Base-by-base conservation (phyloP, 2,113 vertebrate species). In the Rhadina sibilatrix region DNA sequence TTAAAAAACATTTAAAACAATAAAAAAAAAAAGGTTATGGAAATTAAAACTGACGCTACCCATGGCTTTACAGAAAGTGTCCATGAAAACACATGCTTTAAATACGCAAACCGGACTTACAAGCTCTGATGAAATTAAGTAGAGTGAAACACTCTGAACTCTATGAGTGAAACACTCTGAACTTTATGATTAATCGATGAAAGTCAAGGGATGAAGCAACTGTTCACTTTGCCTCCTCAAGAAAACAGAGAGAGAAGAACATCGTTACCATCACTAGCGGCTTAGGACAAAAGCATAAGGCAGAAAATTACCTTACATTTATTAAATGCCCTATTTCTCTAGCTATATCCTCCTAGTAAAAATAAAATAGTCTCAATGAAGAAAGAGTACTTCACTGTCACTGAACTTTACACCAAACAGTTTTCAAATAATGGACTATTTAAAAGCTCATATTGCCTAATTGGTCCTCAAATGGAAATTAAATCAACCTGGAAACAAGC, bases 81-180 rank as follows among this genome's bases (percentile, higher is more conserved):
- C 38, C 37, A 70, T 30, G 22, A 78, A 89, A 85, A 66, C 37
- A 83, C 37, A 71, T 3, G 8, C 31, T 87, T 85, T 83, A 77
- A 90, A 89, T 64, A 49, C 22, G 25, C 47, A 70, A 90, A 77
- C 42, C 8, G 1, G 88, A 83, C 35, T 59, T 83, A 80, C 61
- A 80, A 96, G 54, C 47, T 88, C 28, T 94, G 47, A 35, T 87
- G 71, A 95, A 96, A 94, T 86, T 79, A 42, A 50, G 33, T 24
- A 44, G 63, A 66, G 38, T 61, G 63, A 96, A 88, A 60, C 59
- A 70, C 63, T n/a, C 42, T 68, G 35, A 87, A 81, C 86, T 72
- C 65, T 57, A 8, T 42, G 57, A 25, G 31, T 52, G 59, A 96
- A 83, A 50, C 54, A 63, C 46, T n/a, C 53, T 61, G 47, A 90